Percentiles rank a stretch among this genome's conserved stretches.
phyloP scores from a whole-genome alignment of 2,113 vertebrate species.

The Malurus cyaneus region DNA sequence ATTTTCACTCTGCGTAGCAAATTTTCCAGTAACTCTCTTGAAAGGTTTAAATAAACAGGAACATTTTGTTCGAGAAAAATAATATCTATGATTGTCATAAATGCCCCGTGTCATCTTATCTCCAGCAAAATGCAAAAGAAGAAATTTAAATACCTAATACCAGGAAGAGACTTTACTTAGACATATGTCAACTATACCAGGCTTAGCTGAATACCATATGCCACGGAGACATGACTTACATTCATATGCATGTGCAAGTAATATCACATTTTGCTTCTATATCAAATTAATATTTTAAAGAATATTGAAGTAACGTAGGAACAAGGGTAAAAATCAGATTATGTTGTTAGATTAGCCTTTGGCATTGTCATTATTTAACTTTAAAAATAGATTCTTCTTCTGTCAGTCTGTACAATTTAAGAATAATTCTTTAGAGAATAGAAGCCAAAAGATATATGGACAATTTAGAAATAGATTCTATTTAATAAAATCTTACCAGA shows the following conservation, averaged over 20 bases:
- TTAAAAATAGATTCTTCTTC: neutral
- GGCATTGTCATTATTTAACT: neutral
- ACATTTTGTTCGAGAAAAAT: neutral
- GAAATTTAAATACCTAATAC: slow-evolving; percentile 13
- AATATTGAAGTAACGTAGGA: neutral
- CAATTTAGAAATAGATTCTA: neutral
- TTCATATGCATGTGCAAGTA: neutral
- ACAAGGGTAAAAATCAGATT: neutral
- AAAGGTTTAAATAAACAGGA: neutral
- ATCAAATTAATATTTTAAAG: slow-evolving; percentile 6
- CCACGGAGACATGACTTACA: neutral
- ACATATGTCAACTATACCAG: slow-evolving; percentile 5
- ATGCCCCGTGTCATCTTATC: neutral
- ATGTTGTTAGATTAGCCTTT: neutral
- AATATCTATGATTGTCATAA: neutral
- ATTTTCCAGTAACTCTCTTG: neutral
- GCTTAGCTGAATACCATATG: slow-evolving; percentile 27
- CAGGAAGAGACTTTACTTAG: neutral
- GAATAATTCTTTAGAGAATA: neutral
- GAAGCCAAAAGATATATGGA: neutral
- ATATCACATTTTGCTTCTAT: neutral
- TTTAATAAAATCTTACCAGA: neutral
- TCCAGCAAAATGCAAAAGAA: neutral
- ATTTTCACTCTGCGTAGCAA: neutral
- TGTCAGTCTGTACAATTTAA: neutral